These are phyloP conservation scores for Idaea straminata DNA, from an alignment of 2,888 invertebrate species.

Conservation along the genomic window DNA sequence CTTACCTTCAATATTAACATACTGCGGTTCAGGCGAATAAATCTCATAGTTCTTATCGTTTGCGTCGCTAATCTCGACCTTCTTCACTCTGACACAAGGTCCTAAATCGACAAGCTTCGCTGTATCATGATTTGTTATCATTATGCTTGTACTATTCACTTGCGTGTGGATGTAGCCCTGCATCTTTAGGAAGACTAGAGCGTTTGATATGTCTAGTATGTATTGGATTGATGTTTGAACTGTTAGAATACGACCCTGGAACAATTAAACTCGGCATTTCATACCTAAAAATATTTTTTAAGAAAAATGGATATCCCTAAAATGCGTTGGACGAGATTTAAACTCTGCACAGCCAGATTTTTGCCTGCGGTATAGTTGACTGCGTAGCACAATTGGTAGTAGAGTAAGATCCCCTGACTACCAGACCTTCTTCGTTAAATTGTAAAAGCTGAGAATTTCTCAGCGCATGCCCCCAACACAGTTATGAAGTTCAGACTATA, in stretches of 20 bases:
- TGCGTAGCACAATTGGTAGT: no score
- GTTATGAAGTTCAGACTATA: no score
- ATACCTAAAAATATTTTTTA: no score
- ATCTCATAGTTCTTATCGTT: constrained; percentile 44
- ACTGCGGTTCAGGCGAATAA: constrained; percentile 66
- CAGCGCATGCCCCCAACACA: no score
- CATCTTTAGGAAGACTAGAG: constrained; percentile 70
- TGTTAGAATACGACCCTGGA: constrained; percentile 63
- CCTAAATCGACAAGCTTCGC: constrained; percentile 71
- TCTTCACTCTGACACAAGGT: constrained; percentile 48
- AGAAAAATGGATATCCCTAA: no score
- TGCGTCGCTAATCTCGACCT: constrained; percentile 21
- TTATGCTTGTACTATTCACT: constrained; percentile 62
- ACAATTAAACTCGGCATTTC: no score
- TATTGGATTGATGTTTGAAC: constrained; percentile 67
- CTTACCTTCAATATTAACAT: constrained; percentile 70
- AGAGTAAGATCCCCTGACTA: no score
- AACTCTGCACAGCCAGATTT: no score
- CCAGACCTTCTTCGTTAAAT: no score
- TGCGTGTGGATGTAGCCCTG: constrained; percentile 72
- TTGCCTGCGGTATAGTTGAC: no score
- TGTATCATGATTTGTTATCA: constrained; percentile 62
- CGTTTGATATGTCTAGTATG: constrained; percentile 67
- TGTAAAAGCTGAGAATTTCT: no score
- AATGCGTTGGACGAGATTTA: no score